Base-by-base conservation (phyloP, 2,888 invertebrate genomes). In the Luperina testacea region DNA sequence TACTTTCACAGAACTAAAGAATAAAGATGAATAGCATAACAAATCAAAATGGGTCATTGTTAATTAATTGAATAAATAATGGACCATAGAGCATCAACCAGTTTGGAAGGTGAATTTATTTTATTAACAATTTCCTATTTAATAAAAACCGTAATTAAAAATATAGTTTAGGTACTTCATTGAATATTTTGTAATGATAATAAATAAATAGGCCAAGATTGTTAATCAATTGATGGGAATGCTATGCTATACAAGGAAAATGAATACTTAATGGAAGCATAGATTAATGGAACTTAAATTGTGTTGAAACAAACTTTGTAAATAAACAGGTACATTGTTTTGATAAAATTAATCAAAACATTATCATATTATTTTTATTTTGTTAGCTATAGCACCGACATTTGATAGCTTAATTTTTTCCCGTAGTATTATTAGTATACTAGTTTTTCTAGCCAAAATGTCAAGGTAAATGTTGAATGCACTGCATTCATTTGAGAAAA, bases 241-340 rank as follows among this genome's bases (percentile, higher is more conserved):
- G 13, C 0, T 24, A 7, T 13, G 13, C 0, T 24, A 7, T 13
- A 32, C 11, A 61, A 61, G 82, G 76, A 75, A 82, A 82, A 53
- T 13, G 3, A 2, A 45, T 48, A 77, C 4, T 3, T 17, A 75
- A 2, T 72, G 38, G 3, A 45, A 80, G 15, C 3, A 72, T 4
- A 53, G n/a, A 11, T 48, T 11, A 7, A 1, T 27, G 48, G 0
- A 48, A n/a, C 9, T 15, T 48, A 57, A 20, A 27, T 45, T 38
- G 1, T 48, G 9, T 68, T 63, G 27, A n/a, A 27, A 38, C 7
- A 48, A 38, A 42, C 38, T 53, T 68, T 78, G 69, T 84, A 72
- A 69, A 78, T 79, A 82, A 70, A 72, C 64, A 82, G 51, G 17
- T 61, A 38, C 20, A n/a, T 27, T 70, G 64, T 72, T 59, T 53